Evolutionary conservation across 2,797 vertebrate species (phyloP), one percentile per base, ranked within the genome.

Genomic region (Periparus ater): DNA sequence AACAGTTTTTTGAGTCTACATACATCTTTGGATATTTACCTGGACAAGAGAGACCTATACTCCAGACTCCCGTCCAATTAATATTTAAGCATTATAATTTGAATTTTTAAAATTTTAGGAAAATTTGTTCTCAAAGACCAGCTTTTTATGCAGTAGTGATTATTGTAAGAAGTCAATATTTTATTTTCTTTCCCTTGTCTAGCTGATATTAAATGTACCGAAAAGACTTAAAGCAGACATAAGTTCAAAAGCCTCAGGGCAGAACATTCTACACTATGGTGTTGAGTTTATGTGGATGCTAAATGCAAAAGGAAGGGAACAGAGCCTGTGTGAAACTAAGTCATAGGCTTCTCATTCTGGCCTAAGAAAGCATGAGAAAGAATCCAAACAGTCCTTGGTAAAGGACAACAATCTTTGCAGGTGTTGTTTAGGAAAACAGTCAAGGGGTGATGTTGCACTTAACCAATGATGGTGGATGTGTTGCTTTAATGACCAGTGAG

Each of bases 261-360:
- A 83, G 30, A 72, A 38, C 0, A 3, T 44, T 23, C 3, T 42
- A 17, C 20, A 20, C 2, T 32, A n/a, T 14, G 7, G 8, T 23
- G 7, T 47, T 90, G 40, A 63, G 9, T 3, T 58, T 40, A 13
- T 40, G 38, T 40, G 38, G 38, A 40, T 40, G 38, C 38, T 40
- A 40, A 40, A 40, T 40, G 38, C 38, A 40, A 40, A 40, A 40
- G 38, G 38, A 40, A 40, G 38, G 38, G 38, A 40, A 40, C 38
- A 40, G 38, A 40, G 38, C 38, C 38, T 40, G 38, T 40, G 38
- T 40, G 38, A 40, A 40, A 40, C 38, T 40, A 40, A 40, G 13
- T 40, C 38, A 40, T 13, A 13, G 13, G 38, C 38, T 40, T 40
- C 38, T 40, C 38, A 40, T 40, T 40, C 38, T 36, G 13, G 38